phyloP scores from a whole-genome alignment of 1,140 invertebrate species.

The Amyelois transitella region DNA sequence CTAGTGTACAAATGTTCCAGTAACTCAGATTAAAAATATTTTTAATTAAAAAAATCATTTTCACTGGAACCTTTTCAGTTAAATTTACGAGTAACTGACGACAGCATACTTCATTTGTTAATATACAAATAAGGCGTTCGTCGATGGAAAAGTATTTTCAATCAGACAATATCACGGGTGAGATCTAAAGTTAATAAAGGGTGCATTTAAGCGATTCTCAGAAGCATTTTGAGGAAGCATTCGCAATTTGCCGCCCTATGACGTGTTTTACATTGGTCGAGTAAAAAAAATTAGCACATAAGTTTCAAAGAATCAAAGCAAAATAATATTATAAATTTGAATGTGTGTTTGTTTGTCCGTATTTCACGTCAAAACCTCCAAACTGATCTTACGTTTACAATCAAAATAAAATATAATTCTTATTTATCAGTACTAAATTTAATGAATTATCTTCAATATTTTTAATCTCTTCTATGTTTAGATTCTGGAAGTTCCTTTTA shows the following conservation, averaged over 20 bases:
- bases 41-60: too few relatives aligned
- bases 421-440: too few relatives aligned
- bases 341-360: too few relatives aligned
- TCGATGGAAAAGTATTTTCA: slow-evolving; percentile 8
- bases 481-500: too few relatives aligned
- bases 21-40: background rate
- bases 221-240: slow-evolving; percentile 12
- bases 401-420: too few relatives aligned
- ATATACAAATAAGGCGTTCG: background rate
- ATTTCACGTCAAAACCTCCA: too few relatives aligned
- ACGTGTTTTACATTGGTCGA: background rate
- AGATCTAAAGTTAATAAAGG: slow-evolving; percentile 18
- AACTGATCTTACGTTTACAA: too few relatives aligned
- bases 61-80: background rate
- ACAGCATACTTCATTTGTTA: background rate
- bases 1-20: background rate
- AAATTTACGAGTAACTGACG: background rate
- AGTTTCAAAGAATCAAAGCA: too few relatives aligned
- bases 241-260: slow-evolving; percentile 16
- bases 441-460: too few relatives aligned
- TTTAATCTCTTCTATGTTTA: too few relatives aligned
- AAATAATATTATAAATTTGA: too few relatives aligned
- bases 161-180: slow-evolving; percentile 9
- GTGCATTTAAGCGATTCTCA: slow-evolving; percentile 18
- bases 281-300: too few relatives aligned